These are phyloP conservation scores for Drosophila lacertosa DNA, from an alignment of 1,140 invertebrate species.

Conservation along the genomic window DNA sequence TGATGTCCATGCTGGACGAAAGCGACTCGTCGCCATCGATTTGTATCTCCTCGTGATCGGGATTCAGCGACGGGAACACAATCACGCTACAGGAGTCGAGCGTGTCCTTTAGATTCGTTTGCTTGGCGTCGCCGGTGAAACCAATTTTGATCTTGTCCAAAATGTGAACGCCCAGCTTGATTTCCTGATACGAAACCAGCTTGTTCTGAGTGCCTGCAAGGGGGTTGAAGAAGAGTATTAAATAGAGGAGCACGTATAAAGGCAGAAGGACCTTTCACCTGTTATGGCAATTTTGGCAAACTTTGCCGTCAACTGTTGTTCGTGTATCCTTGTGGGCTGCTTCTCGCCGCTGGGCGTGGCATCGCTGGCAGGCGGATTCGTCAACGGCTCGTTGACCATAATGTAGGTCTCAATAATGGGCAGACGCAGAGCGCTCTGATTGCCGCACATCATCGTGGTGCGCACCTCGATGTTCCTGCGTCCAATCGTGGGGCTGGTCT, in stretches of 20 bases:
- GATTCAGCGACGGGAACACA: conserved; percentile 96
- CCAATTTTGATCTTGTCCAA: conserved; percentile 68
- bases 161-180: conserved; percentile 79
- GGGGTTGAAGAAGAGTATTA: too few relatives aligned
- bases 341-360: too few relatives aligned
- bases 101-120: conserved; percentile 84
- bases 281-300: conserved; percentile 17
- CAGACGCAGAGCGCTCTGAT: conserved; percentile 68
- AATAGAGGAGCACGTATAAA: too few relatives aligned
- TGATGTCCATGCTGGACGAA: conserved; percentile 79
- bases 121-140: conserved; percentile 72
- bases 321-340: conserved; percentile 7
- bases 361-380: too few relatives aligned
- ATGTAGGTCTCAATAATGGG: conserved; percentile 82
- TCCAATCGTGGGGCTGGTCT: conserved; percentile 96
- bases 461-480: conserved; percentile 93
- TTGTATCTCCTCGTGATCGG: conserved; percentile 92
- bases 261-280: too few relatives aligned
- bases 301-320: conserved; percentile 34
- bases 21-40: conserved; percentile 77
- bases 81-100: conserved; percentile 95
- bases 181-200: conserved; percentile 82
- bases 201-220: conserved; percentile 75
- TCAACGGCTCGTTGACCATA: conserved; percentile 81
- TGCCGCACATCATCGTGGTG: conserved; percentile 89